Percentiles rank a stretch among this genome's conserved stretches.
Evolutionary conservation across 2,888 invertebrate species (phyloP).

Genomic region (Hirtodrosophila trivittata): DNA sequence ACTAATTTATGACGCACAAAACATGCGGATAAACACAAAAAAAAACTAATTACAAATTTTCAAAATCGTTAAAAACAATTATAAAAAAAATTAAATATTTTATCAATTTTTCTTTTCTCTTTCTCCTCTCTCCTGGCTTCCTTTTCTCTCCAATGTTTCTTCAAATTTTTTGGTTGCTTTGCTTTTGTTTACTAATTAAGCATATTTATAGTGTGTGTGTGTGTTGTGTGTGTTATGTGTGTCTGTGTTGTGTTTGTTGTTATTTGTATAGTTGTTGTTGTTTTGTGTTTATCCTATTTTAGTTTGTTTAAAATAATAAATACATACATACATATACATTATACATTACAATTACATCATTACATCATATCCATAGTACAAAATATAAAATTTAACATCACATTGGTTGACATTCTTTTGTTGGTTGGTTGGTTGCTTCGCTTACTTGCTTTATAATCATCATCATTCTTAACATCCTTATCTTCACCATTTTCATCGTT

Average conservation of each 20-base stretch:
- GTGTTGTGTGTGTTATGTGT: constrained; percentile 24
- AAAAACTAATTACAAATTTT: constrained; percentile 22
- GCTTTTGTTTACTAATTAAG: constrained; percentile 54
- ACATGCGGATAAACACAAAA: constrained; percentile 55
- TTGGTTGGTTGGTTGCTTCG: constrained; percentile 78
- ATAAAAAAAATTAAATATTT: constrained; percentile 24
- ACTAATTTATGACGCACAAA: constrained; percentile 45
- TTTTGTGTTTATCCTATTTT: constrained; percentile 15
- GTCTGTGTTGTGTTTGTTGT: constrained; percentile 7
- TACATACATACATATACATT: constrained; percentile 70
- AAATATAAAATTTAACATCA: constrained; percentile 79
- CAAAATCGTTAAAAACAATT: constrained; percentile 16
- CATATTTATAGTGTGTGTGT: constrained; percentile 62
- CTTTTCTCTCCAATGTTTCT: constrained; percentile 24
- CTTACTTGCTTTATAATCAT: constrained; percentile 53
- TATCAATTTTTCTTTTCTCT: constrained; percentile 19
- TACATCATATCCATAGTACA: constrained; percentile 77
- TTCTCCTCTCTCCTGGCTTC: constrained; percentile 9
- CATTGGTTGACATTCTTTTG: constrained; percentile 79
- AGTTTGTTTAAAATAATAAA: constrained; percentile 66
- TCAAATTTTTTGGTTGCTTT: constrained; percentile 52
- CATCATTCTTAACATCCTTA: constrained; percentile 15
- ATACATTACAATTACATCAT: constrained; percentile 71
- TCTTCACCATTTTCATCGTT: constrained; percentile 5
- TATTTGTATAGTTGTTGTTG: constrained; percentile 28